Base-by-base conservation (phyloP, 2,113 vertebrate genomes). In the Dasyprocta punctata region DNA sequence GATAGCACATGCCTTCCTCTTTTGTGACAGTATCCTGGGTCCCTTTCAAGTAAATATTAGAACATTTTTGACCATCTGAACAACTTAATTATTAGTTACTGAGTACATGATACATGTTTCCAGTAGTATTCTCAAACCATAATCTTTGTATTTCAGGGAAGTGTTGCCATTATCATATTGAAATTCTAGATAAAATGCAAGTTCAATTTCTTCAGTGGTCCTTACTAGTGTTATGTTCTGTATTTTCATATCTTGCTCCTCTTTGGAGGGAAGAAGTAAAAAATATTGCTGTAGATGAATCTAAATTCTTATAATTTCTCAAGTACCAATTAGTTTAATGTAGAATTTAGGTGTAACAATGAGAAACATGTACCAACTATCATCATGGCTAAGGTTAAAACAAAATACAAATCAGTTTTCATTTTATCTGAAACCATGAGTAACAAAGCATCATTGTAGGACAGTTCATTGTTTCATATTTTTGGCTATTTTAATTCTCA, bases 361-460 rank as follows among this genome's bases (percentile, higher is more conserved):
- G 83, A 77, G 92, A 94, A 88, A 52, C 13, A 83, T 92, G 75
- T 77, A 58, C 19, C 20, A 24, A 17, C 67, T 92, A n/a, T 67
- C 41, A 65, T 80, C 71, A 19, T 82, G 38, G 47, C 52, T 75
- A 92, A 80, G 1, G 71, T 90, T 81, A 47, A 90, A 91, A n/a
- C 38, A 92, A 84, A 89, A 26, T 75, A 83, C 65, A 69, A 85
- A 77, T 86, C 80, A 54, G 44, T 94, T 96, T 92, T 69, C 4
- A 63, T 75, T 96, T 96, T 67, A 71, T 88, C 26, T 60, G 61
- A 71, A 36, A 75, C 13, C 30, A 58, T 65, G 38, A 81, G n/a
- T 67, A 87, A 63, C 17, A 90, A 13, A 89, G 60, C 78, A 73
- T 86, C 38, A 60, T 88, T 92, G 81, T 78, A 52, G 69, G 12